Evolutionary conservation across 2,113 vertebrate genomes (phyloP), one percentile per base, ranked within the genome.

Genomic region (Petrocephalus zakoni): DNA sequence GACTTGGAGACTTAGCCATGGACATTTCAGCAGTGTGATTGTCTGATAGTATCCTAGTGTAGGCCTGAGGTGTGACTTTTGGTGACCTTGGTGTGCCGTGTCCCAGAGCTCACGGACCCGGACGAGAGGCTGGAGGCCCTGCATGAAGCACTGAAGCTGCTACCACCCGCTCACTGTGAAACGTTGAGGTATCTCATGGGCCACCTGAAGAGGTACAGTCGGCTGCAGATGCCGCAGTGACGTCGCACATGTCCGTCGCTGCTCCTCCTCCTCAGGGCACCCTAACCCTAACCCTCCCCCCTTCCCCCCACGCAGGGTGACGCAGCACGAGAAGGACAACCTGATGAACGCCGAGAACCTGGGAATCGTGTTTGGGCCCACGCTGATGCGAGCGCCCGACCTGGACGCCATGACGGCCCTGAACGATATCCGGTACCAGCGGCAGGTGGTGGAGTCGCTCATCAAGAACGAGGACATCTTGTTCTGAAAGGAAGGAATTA

Each of bases 261-360:
- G 2, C 0, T 64, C 15, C 17, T 37, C 49, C 7, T 61, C 19
- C 22, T 42, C n/a, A 0, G 52, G 34, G 21, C 4, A 58, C 17
- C 11, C 56, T n/a, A 22, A n/a, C 56, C 5, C 34, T 22, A 22
- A 22, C 4, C 9, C 22, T 37, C 49, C 52, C 90, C 46, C 91
- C 9, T 89, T 22, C 90, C 49, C 92, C 11, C 89, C 88, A 92
- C 93, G 0, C 95, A 99, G 98, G 95, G 97, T 99, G 90, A 97
- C 97, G 0, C 97, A 98, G 88, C 96, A 99, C 15, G 98, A 98
- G 88, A 98, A 99, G 91, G 96, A 97, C 91, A 99, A 99, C 91
- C 95, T 99, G 88, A 99, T 99, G 98, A 99, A 96, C 6, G 97
- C 97, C 2, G 98, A 99, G 94, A 99, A 99, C 93, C 97, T 99